Conservation (phyloP, 2,888 invertebrate genomes). For the Mythimna albipuncta region DNA sequence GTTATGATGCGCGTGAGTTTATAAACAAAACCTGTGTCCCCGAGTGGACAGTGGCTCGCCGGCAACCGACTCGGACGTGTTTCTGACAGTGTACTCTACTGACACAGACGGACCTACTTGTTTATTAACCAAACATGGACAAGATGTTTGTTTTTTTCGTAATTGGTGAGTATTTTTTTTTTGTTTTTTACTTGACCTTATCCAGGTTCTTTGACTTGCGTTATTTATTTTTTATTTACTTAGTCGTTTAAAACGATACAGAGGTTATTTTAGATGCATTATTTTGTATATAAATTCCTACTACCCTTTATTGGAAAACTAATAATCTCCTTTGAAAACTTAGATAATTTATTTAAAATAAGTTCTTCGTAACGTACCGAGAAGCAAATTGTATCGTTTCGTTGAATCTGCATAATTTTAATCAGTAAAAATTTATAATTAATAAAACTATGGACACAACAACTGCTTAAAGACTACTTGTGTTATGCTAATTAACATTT, state of each 20-base stretch:
- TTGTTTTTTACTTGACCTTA: conserved; percentile 1
- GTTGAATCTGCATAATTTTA: conserved; percentile 4
- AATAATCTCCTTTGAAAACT: background rate
- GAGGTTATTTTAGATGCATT: background rate
- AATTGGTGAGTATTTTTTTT: conserved; percentile 71
- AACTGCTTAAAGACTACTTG: conserved; percentile 10
- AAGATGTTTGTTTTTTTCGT: conserved; percentile 70
- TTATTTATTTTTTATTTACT: background rate
- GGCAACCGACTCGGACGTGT: conserved; percentile 50
- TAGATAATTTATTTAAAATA: background rate
- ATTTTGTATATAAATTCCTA: background rate
- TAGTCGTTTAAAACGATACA: background rate
- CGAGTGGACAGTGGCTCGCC: conserved; percentile 60
- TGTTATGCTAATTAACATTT: conserved; percentile 15
- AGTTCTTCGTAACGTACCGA: background rate
- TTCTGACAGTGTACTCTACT: conserved; percentile 23
- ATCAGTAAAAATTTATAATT: background rate
- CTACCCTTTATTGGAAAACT: background rate
- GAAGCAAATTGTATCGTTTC: background rate
- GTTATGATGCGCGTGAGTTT: conserved; percentile 66
- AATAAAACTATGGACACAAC: background rate
- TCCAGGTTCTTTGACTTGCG: background rate
- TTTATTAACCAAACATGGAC: conserved; percentile 67
- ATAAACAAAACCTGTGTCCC: conserved; percentile 67
- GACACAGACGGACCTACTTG: conserved; percentile 21